A percentile compares a stretch with the other conserved stretches of the same genome.
phyloP scores from a whole-genome alignment of 2,888 invertebrate species.

The Piscicola geometra region DNA sequence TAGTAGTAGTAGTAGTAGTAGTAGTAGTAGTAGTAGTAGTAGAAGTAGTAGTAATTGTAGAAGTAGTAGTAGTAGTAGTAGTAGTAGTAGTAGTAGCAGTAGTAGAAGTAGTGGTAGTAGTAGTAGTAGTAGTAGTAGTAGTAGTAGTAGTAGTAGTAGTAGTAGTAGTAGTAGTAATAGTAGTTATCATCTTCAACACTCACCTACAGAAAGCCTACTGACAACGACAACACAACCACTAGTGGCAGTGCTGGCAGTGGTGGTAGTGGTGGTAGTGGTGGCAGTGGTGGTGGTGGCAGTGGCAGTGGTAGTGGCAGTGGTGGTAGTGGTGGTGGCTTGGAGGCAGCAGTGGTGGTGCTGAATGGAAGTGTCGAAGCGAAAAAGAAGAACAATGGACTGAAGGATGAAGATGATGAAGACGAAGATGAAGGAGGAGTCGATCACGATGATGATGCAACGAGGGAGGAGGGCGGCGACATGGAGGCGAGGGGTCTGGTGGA shows the following conservation, averaged over 20 bases:
- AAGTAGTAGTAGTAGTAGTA: neutral
- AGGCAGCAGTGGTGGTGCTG: neutral
- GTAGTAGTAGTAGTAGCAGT: neutral
- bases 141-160: too few relatives aligned
- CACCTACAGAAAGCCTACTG: too few relatives aligned
- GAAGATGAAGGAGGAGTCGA: too few relatives aligned
- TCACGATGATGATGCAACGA: conserved; percentile 19
- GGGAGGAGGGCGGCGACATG: conserved; percentile 23
- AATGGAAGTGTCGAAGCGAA: neutral
- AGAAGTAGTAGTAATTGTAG: too few relatives aligned
- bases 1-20: neutral
- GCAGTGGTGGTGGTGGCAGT: too few relatives aligned
- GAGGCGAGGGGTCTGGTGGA: conserved; percentile 28
- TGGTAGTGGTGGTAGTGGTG: too few relatives aligned
- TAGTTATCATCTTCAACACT: too few relatives aligned
- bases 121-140: neutral
- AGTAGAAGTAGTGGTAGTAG: neutral
- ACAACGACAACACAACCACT: too few relatives aligned
- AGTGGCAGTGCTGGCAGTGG: too few relatives aligned
- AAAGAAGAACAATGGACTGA: too few relatives aligned
- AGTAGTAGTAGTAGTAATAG: too few relatives aligned
- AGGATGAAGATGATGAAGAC: neutral
- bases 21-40: neutral
- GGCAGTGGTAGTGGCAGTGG: too few relatives aligned
- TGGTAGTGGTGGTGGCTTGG: neutral